Evolutionary conservation across 2,113 vertebrate species (phyloP).

Genomic region (Melanotaenia duboulayi): DNA sequence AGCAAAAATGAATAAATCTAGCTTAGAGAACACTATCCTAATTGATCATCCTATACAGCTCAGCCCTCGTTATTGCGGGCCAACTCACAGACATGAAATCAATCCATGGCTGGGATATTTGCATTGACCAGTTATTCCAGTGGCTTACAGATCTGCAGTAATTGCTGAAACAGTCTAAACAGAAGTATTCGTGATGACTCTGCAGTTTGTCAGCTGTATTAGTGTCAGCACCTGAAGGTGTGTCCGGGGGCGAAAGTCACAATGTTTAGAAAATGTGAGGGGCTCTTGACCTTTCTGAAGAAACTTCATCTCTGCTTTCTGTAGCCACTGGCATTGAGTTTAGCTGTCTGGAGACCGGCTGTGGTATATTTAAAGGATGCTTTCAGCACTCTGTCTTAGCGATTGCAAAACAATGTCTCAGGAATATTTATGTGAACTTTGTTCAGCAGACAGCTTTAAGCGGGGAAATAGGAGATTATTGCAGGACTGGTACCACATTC

Average conservation of each 20-base stretch:
- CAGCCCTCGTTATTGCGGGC: constrained; percentile 41
- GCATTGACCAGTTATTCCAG: constrained; percentile 35
- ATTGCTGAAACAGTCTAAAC: constrained; percentile 40
- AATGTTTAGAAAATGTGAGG: background rate
- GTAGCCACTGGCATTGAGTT: background rate
- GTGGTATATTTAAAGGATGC: background rate
- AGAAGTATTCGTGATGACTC: constrained; percentile 51
- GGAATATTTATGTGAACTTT: background rate
- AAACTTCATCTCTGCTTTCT: background rate
- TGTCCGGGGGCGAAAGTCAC: background rate
- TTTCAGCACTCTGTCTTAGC: background rate
- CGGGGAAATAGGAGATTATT: background rate
- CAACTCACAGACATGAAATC: constrained; percentile 54
- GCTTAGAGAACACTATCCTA: background rate
- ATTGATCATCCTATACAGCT: constrained; percentile 34
- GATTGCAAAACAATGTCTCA: background rate
- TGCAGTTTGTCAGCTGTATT: constrained; percentile 28
- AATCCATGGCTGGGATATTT: constrained; percentile 45
- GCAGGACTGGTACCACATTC: background rate
- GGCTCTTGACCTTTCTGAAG: constrained; percentile 12
- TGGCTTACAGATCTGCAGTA: constrained; percentile 33
- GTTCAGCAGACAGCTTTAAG: background rate
- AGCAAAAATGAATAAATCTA: constrained; percentile 5
- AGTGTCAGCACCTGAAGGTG: constrained; percentile 28
- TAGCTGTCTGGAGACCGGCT: background rate